A percentile compares a stretch with the other conserved stretches of the same genome.
Evolutionary conservation across 2,888 invertebrate genomes (phyloP).

Genomic region (Agrochola circellaris): DNA sequence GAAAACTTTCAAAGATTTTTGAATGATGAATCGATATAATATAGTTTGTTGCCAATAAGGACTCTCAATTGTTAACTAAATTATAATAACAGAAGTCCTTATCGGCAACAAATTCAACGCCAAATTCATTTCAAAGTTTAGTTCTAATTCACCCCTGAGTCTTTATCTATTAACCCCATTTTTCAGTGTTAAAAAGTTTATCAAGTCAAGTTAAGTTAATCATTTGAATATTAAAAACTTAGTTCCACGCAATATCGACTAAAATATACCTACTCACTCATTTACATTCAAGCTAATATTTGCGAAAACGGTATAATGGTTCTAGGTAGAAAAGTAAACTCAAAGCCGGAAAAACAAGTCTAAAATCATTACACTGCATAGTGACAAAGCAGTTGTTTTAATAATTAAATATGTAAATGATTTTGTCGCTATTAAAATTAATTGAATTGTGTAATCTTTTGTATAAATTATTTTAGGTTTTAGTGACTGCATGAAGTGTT

Average conservation of each 20-base stretch:
- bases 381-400: conserved; percentile 18
- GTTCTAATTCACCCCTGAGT: not conserved
- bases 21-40: not conserved
- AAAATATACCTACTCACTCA: not conserved
- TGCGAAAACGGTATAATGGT: conserved; percentile 23
- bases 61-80: not conserved
- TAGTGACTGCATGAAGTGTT: not conserved
- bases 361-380: conserved; percentile 24
- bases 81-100: not conserved
- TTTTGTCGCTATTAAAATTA: conserved; percentile 6
- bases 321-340: conserved; percentile 16
- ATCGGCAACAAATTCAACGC: not conserved
- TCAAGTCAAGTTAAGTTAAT: no score
- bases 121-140: not conserved
- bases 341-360: conserved; percentile 10
- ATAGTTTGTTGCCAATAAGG: not conserved
- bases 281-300: conserved; percentile 21
- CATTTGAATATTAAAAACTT: not conserved
- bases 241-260: not conserved
- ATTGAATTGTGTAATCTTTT: conserved; percentile 33
- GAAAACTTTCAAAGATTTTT: not conserved
- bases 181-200: no score
- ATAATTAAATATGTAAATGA: conserved; percentile 38
- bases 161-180: no score
- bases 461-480: conserved; percentile 13